Evolutionary conservation across 1,140 invertebrate genomes (phyloP).

Genomic region (Zaprionus ghesquierei): DNA sequence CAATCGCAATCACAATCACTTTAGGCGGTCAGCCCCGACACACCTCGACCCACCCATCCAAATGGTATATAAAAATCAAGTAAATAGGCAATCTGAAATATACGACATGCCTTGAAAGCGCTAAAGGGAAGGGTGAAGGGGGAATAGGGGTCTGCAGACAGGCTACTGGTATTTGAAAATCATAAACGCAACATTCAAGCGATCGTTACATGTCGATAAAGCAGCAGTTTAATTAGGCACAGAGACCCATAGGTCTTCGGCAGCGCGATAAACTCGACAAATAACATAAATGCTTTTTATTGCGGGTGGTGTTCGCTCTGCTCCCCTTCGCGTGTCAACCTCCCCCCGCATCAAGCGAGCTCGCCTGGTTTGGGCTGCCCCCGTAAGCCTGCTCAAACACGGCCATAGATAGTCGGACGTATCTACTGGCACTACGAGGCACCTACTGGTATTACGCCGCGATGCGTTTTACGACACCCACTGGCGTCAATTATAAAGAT

Average conservation of each 20-base stretch:
- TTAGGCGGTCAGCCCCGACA: constrained; percentile 43
- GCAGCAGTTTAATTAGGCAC: constrained; percentile 68
- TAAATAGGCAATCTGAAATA: constrained; percentile 64
- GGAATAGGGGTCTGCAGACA: neutral
- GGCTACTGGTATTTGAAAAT: constrained; percentile 74
- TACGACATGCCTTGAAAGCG: constrained; percentile 28
- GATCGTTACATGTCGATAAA: constrained; percentile 77
- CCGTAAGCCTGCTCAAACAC: constrained; percentile 35
- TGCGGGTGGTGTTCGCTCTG: constrained; percentile 60
- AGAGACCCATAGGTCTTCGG: neutral
- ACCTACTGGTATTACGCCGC: constrained; percentile 71
- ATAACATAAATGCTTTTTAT: constrained; percentile 81
- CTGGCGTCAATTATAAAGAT: constrained; percentile 80
- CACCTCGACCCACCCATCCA: constrained; percentile 22
- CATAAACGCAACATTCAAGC: constrained; percentile 48
- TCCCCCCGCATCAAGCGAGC: neutral
- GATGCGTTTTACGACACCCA: constrained; percentile 70
- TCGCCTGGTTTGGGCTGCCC: neutral
- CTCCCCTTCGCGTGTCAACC: neutral
- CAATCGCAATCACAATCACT: constrained; percentile 72
- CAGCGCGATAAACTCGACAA: constrained; percentile 73
- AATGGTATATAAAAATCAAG: constrained; percentile 59
- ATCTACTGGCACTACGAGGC: neutral
- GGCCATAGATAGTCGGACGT: constrained; percentile 35
- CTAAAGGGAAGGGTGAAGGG: constrained; percentile 9